Conservation (phyloP, 2,797 vertebrate genomes). For the Coendou prehensilis region DNA sequence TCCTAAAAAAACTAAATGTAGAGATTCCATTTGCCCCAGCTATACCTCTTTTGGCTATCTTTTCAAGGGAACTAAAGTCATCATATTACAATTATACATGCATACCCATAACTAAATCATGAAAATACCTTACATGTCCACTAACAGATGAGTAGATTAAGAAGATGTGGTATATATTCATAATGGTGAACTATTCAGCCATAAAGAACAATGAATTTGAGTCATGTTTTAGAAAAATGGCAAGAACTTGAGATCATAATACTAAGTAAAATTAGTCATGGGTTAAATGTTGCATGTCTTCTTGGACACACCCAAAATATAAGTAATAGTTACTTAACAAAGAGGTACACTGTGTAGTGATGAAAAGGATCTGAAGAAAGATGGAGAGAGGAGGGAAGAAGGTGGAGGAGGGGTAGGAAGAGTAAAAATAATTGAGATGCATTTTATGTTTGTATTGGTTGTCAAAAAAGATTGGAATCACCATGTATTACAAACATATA, state of each 20-base stretch:
- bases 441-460: background rate
- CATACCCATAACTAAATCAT: background rate
- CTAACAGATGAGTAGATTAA: background rate
- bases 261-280: background rate
- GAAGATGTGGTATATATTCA: background rate
- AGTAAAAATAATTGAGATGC: background rate
- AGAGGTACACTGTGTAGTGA: background rate
- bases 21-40: background rate
- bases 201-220: background rate
- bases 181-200: background rate
- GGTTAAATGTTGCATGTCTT: background rate
- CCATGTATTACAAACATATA: background rate
- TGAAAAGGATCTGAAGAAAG: background rate
- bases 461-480: background rate
- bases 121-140: background rate
- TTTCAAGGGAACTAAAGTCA: background rate
- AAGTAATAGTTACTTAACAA: background rate
- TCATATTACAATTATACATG: background rate
- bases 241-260: background rate
- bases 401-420: background rate
- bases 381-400: background rate
- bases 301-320: too few species aligned
- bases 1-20: background rate
- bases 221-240: background rate
- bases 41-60: background rate